Base-by-base conservation (phyloP, 2,113 vertebrate genomes). In the Petroica traversi region DNA sequence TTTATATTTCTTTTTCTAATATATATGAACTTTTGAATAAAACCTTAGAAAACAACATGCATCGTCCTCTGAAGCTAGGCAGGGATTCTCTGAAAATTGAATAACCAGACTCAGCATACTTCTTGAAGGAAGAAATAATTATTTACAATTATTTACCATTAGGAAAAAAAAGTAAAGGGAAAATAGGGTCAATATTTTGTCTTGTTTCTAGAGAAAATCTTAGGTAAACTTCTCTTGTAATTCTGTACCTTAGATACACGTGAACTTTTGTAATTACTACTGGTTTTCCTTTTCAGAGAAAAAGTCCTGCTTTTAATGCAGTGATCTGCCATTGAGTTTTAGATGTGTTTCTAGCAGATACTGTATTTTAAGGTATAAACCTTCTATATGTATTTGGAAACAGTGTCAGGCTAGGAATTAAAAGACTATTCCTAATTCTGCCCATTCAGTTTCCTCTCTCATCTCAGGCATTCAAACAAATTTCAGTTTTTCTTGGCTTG, bases 331-430 rank as follows among this genome's bases (percentile, higher is more conserved):
- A 14, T 4, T 75, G 20, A 45, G 20, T 58, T 64, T 33, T 33
- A 76, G 34, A 19, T 20, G 3, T 68, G 18, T 72, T 75, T 76
- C 18, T 16, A 22, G 25, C 6, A 64, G 9, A n/a, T 43, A 19
- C 0, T 8, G 4, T 58, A 54, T 69, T 78, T 63, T 43, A 69
- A 61, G 18, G 3, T 9, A 73, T 9, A 73, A 72, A 36, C 3
- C 10, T 45, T 10, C 57, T 62, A 25, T 48, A 11, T 0, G 0
- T 77, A 17, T 28, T 63, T n/a, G 2, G 2, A 19, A 93, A 64
- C 8, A 79, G 3, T 6, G 38, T 2, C 55, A 31, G 49, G 3
- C 3, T 62, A 45, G 14, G 16, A 86, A 48, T 52, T n/a, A 74
- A 73, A 74, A 77, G 12, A 84, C 33, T 74, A 36, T 71, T 82